Conservation (phyloP, 2,888 invertebrate genomes). For the Spisula solida region DNA sequence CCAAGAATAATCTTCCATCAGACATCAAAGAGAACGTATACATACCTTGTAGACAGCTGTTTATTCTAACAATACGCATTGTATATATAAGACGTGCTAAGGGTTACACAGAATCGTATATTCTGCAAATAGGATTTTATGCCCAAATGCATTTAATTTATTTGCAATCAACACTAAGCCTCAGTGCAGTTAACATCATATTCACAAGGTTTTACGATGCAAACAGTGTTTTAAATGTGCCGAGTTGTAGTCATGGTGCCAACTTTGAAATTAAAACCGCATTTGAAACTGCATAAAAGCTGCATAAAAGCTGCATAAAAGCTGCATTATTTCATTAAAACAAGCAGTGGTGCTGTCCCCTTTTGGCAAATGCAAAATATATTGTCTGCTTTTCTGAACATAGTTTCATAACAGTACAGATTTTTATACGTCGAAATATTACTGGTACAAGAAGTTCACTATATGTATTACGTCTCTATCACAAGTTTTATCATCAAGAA, state of each 20-base stretch:
- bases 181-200: neutral
- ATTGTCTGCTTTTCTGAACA: too few species aligned
- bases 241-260: neutral
- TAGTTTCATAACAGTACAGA: too few species aligned
- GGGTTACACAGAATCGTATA: neutral
- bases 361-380: conserved; percentile 8
- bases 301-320: neutral
- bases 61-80: neutral
- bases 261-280: neutral
- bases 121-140: conserved; percentile 20
- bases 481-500: too few species aligned
- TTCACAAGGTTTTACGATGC: neutral
- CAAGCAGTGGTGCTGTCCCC: neutral
- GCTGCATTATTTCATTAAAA: neutral
- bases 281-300: neutral
- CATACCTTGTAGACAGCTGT: neutral
- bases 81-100: neutral
- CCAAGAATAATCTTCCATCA: too few species aligned
- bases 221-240: neutral
- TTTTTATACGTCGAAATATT: too few species aligned
- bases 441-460: too few species aligned
- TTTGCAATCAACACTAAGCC: neutral
- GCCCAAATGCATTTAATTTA: conserved; percentile 25
- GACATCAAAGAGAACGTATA: neutral
- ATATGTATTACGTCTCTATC: too few species aligned